Conservation (phyloP, 2,797 vertebrate genomes). For the Paedocypris micromegethes region DNA sequence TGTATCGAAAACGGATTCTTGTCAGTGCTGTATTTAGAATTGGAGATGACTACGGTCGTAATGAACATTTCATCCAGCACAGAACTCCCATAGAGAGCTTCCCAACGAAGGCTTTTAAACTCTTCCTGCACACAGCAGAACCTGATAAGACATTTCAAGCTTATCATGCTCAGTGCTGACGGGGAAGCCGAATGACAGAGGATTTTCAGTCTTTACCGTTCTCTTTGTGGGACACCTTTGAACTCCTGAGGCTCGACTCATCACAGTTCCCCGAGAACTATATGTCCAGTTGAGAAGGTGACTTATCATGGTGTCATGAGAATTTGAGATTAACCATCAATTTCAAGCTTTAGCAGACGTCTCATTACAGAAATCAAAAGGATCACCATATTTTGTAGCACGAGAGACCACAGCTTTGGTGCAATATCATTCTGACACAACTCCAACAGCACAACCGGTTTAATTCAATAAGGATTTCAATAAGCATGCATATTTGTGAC, state of each 20-base stretch:
- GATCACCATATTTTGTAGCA: conserved; percentile 29
- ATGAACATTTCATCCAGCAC: conserved; percentile 25
- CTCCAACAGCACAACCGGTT: conserved; percentile 29
- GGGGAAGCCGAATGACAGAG: conserved; percentile 58
- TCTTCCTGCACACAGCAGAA: conserved; percentile 58
- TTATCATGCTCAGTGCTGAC: conserved; percentile 66
- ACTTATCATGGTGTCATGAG: conserved; percentile 59
- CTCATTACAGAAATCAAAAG: conserved; percentile 29
- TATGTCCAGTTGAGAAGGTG: conserved; percentile 61
- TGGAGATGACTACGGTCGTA: conserved; percentile 23
- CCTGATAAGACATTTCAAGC: conserved; percentile 66
- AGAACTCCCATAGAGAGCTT: conserved; percentile 24
- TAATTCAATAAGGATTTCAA: conserved; percentile 8
- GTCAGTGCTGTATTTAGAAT: conserved; percentile 9
- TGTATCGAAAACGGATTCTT: not conserved
- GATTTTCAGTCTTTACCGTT: conserved; percentile 54
- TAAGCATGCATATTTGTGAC: conserved; percentile 24
- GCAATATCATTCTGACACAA: conserved; percentile 27
- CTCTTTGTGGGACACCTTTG: conserved; percentile 52
- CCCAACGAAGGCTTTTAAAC: conserved; percentile 29
- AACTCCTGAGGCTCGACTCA: conserved; percentile 53
- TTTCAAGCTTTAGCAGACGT: conserved; percentile 25
- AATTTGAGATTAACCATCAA: conserved; percentile 57
- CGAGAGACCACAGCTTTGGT: conserved; percentile 18
- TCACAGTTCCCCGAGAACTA: conserved; percentile 53